phyloP scores from a whole-genome alignment of 1,140 invertebrate species.

The Dendrolimus kikuchii region DNA sequence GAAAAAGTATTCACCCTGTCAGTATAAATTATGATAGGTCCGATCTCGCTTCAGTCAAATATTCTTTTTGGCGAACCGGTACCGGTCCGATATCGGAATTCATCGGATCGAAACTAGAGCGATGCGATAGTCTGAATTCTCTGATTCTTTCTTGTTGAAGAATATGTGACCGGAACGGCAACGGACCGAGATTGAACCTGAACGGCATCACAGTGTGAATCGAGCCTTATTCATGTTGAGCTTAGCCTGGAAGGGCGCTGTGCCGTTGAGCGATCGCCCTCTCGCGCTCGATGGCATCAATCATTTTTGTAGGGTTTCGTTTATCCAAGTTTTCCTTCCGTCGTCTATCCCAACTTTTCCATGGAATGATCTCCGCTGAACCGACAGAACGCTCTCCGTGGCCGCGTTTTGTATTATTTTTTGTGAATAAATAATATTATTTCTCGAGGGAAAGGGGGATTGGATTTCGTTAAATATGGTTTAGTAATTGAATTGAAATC shows the following conservation, averaged over 20 bases:
- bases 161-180: too few relatives aligned
- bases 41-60: too few relatives aligned
- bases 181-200: too few relatives aligned
- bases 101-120: too few relatives aligned
- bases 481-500: conserved; percentile 73
- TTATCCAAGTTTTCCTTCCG: conserved; percentile 65
- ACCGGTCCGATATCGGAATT: too few relatives aligned
- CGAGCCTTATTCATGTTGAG: too few relatives aligned
- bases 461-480: conserved; percentile 72
- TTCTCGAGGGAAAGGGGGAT: conserved; percentile 65
- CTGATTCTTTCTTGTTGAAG: too few relatives aligned
- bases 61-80: too few relatives aligned
- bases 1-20: too few relatives aligned
- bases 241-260: conserved; percentile 8
- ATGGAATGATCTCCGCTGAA: conserved; percentile 68
- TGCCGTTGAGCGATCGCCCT: conserved; percentile 31
- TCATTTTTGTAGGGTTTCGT: conserved; percentile 71
- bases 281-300: conserved; percentile 55
- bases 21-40: too few relatives aligned
- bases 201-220: too few relatives aligned
- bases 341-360: conserved; percentile 57
- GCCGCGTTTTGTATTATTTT: conserved; percentile 69
- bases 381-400: conserved; percentile 60
- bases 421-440: conserved; percentile 72
- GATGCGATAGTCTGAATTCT: too few relatives aligned